Evolutionary conservation across 2,113 vertebrate genomes (phyloP).

Genomic region (Hyla sarda): DNA sequence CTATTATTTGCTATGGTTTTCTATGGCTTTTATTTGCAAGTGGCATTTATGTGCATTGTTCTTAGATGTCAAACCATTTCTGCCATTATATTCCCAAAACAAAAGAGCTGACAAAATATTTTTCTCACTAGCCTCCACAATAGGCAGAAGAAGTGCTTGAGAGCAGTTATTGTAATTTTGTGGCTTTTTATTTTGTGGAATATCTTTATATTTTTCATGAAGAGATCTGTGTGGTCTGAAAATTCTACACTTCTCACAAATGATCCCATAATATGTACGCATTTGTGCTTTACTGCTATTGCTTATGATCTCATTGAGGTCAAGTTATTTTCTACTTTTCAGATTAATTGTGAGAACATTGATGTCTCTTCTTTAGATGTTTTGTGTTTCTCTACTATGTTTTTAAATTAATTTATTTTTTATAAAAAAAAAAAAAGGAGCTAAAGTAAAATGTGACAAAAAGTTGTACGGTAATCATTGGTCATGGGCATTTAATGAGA

Average conservation of each 20-base stretch:
- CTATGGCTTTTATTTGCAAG: background rate
- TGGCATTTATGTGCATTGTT: constrained; percentile 10
- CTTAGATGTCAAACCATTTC: background rate
- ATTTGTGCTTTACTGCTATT: no score
- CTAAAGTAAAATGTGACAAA: no score
- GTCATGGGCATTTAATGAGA: no score
- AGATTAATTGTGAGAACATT: no score
- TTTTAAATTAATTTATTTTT: no score
- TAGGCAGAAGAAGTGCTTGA: background rate
- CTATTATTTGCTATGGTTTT: constrained; percentile 18
- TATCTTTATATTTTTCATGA: background rate
- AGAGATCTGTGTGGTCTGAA: background rate
- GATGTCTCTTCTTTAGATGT: background rate
- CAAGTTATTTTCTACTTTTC: background rate
- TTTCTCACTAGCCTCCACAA: background rate
- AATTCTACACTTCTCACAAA: background rate
- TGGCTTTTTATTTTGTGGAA: no score
- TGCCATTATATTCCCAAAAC: background rate
- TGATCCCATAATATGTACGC: no score
- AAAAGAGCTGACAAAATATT: background rate
- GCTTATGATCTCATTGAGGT: no score
- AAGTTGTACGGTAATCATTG: no score
- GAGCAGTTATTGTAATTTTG: background rate
- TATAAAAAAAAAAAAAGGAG: no score
- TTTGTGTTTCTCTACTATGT: background rate